phyloP scores from a whole-genome alignment of 2,113 vertebrate species.

The Anarrhichthys ocellatus region DNA sequence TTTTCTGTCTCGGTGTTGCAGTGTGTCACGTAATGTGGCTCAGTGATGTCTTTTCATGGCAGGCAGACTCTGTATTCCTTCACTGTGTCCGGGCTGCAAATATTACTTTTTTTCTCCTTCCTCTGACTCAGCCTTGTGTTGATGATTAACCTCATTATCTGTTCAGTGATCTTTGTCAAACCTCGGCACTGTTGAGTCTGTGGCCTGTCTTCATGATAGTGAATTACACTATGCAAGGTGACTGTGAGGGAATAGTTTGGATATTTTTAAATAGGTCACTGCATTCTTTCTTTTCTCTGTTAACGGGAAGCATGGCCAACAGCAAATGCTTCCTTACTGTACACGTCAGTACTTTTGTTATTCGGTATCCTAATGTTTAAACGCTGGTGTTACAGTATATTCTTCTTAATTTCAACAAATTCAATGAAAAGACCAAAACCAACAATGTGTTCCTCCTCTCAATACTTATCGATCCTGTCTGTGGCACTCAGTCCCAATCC shows the following conservation, averaged over 20 bases:
- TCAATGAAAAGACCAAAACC: not conserved
- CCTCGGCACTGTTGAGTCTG: conserved; percentile 28
- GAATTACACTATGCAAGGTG: conserved; percentile 31
- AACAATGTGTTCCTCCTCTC: not conserved
- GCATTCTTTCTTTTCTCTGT: conserved; percentile 36
- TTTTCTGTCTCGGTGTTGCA: conserved; percentile 54
- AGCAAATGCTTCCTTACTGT: not conserved
- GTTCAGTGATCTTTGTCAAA: conserved; percentile 35
- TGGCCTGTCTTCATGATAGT: not conserved
- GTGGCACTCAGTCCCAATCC: not conserved
- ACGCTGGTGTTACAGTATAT: not conserved
- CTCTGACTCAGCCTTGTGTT: conserved; percentile 27
- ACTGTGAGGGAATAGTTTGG: conserved; percentile 11
- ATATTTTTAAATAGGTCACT: conserved; percentile 57
- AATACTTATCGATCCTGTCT: not conserved
- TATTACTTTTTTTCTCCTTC: not conserved
- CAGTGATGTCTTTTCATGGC: conserved; percentile 47
- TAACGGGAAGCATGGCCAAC: conserved; percentile 1
- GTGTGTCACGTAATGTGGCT: conserved; percentile 45
- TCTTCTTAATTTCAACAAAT: not conserved
- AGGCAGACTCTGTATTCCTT: conserved; percentile 36
- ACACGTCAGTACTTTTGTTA: not conserved
- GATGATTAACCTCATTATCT: conserved; percentile 51
- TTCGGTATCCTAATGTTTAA: conserved; percentile 4
- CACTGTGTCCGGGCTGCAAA: not conserved